phyloP scores from a whole-genome alignment of 2,888 invertebrate genomes.

The Neocrepidodera transversa region DNA sequence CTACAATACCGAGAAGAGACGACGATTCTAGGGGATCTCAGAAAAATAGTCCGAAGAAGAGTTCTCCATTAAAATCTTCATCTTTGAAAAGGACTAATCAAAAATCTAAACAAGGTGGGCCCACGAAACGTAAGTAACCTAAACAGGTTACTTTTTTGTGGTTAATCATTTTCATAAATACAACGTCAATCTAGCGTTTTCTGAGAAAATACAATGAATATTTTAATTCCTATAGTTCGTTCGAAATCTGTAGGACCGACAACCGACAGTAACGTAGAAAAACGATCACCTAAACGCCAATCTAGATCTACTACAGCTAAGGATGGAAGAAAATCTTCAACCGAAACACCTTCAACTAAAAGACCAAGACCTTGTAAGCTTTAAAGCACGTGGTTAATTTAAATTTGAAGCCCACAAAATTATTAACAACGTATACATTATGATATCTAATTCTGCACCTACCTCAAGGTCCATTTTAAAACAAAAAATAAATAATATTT shows the following conservation, averaged over 20 bases:
- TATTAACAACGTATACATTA: constrained; percentile 1
- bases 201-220: neutral
- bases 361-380: constrained; percentile 77
- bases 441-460: too few species aligned
- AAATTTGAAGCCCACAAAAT: constrained; percentile 15
- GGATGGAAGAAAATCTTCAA: constrained; percentile 71
- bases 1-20: constrained; percentile 68
- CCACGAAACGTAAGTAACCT: constrained; percentile 59
- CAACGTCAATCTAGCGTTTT: too few species aligned
- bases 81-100: constrained; percentile 60
- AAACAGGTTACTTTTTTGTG: constrained; percentile 13
- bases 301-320: constrained; percentile 71
- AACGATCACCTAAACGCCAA: constrained; percentile 80
- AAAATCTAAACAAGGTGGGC: constrained; percentile 65
- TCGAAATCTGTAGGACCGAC: constrained; percentile 76
- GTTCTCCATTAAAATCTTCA: constrained; percentile 68
- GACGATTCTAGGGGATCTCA: constrained; percentile 63
- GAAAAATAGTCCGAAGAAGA: constrained; percentile 63
- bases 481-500: too few species aligned
- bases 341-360: constrained; percentile 65
- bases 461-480: too few species aligned
- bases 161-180: too few species aligned
- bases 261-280: constrained; percentile 63
- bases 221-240: constrained; percentile 61
- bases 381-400: constrained; percentile 25